phyloP scores from a whole-genome alignment of 2,888 invertebrate species.

The Euzetes globulus region DNA sequence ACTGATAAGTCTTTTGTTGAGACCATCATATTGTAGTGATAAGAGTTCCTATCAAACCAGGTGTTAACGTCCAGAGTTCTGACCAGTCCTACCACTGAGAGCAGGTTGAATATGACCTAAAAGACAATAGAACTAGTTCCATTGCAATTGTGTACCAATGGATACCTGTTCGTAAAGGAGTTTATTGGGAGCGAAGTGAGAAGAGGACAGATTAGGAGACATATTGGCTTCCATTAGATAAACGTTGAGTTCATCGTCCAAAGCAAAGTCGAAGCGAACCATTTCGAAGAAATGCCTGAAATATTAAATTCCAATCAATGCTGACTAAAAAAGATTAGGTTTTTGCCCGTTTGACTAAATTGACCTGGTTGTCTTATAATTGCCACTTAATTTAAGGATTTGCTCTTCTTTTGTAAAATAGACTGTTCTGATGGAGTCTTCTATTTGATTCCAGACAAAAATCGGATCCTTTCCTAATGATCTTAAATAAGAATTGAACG shows the following conservation, averaged over 20 bases:
- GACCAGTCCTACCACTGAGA: slow-evolving; percentile 67
- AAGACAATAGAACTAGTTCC: too few species aligned
- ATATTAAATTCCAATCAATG: too few species aligned
- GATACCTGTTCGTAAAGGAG: slow-evolving; percentile 85
- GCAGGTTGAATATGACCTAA: slow-evolving; percentile 47
- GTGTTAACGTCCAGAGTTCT: slow-evolving; percentile 37
- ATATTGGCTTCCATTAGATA: slow-evolving; percentile 93
- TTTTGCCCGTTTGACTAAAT: too few species aligned
- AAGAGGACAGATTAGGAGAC: slow-evolving; percentile 93
- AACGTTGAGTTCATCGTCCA: slow-evolving; percentile 77
- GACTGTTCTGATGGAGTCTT: slow-evolving; percentile 65
- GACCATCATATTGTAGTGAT: slow-evolving; percentile 59
- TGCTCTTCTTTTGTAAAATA: slow-evolving; percentile 60
- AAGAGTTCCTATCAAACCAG: slow-evolving; percentile 42
- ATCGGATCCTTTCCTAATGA: slow-evolving; percentile 56
- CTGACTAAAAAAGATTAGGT: too few species aligned
- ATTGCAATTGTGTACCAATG: slow-evolving; percentile 55
- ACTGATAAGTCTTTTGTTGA: slow-evolving; percentile 69
- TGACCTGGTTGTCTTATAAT: not conserved
- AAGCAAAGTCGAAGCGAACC: slow-evolving; percentile 85
- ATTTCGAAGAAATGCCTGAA: slow-evolving; percentile 75
- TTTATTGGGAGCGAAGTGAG: slow-evolving; percentile 77
- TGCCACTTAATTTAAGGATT: slow-evolving; percentile 47
- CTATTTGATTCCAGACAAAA: slow-evolving; percentile 70
- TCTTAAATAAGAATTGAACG: slow-evolving; percentile 65